A percentile compares a stretch with the other conserved stretches of the same genome.
phyloP scores from a whole-genome alignment of 2,888 invertebrate species.

The Hyles lineata region DNA sequence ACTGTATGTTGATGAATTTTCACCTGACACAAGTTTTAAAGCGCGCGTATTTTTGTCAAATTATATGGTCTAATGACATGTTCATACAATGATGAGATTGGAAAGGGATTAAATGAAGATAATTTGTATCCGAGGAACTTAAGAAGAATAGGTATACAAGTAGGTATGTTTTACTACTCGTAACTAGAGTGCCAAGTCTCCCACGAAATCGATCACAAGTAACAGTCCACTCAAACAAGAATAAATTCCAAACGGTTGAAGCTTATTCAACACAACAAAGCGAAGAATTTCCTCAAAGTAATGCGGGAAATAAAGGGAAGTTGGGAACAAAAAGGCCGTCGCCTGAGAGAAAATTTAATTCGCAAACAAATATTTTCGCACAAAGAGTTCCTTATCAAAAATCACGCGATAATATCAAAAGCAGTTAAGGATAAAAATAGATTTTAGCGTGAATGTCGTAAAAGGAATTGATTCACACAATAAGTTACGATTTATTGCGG shows the following conservation, averaged over 20 bases:
- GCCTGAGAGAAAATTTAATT: constrained; percentile 12
- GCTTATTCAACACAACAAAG: constrained; percentile 9
- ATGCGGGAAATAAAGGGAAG: neutral
- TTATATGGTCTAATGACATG: too few species aligned
- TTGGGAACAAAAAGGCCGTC: neutral
- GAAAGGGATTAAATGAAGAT: too few species aligned
- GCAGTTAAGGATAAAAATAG: constrained; percentile 9
- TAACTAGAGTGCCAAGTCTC: too few species aligned
- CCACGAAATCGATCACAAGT: constrained; percentile 40
- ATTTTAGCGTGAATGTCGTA: constrained; percentile 39
- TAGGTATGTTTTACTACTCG: too few species aligned
- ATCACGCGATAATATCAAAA: constrained; percentile 21
- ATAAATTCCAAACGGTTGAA: neutral
- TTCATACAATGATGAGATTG: too few species aligned
- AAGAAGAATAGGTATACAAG: too few species aligned
- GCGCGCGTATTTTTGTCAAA: too few species aligned
- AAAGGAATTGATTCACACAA: constrained; percentile 48
- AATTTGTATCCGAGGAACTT: too few species aligned
- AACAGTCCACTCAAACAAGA: neutral
- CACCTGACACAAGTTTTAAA: too few species aligned
- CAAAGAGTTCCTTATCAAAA: neutral
- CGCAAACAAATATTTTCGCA: constrained; percentile 14
- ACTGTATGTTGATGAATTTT: too few species aligned
- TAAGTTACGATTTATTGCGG: constrained; percentile 51
- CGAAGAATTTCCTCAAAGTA: neutral